Percentiles rank a stretch among this genome's conserved stretches.
These are phyloP conservation scores for Okamejei kenojei DNA, from an alignment of 2,797 vertebrate species.

Conservation along the genomic window DNA sequence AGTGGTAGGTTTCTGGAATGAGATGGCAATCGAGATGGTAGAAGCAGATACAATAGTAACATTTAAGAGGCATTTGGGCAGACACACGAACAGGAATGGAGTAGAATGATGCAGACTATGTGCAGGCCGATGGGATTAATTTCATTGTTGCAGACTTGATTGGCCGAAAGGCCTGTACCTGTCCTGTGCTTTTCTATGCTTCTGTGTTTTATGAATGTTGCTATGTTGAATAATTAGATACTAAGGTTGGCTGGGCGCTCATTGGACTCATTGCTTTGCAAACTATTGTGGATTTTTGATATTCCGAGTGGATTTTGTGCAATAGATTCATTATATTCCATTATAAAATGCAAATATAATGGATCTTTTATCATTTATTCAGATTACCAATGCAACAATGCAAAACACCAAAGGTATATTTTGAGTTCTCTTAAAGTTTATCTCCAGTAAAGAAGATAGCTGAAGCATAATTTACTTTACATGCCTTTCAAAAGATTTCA, in stretches of 20 bases:
- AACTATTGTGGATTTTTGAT: neutral
- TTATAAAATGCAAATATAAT: neutral
- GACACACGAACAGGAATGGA: no score
- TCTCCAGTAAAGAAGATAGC: neutral
- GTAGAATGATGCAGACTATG: no score
- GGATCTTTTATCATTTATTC: neutral
- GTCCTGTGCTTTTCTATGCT: no score
- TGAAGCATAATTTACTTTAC: neutral
- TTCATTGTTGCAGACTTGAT: no score
- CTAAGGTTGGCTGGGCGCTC: neutral
- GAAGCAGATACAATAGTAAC: no score
- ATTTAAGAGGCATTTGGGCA: no score
- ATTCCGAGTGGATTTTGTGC: neutral
- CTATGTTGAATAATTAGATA: neutral
- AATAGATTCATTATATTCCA: neutral
- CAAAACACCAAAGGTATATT: no score
- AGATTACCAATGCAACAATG: neutral
- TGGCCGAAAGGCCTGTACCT: no score
- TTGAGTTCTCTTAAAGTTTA: neutral
- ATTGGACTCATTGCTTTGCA: neutral
- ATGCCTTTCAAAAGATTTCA: neutral
- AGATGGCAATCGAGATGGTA: no score
- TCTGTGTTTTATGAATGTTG: neutral
- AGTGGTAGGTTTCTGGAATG: no score
- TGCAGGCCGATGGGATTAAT: no score